Evolutionary conservation across 2,888 invertebrate genomes (phyloP), one percentile per base, ranked within the genome.

Genomic region (Pollenia angustigena): DNA sequence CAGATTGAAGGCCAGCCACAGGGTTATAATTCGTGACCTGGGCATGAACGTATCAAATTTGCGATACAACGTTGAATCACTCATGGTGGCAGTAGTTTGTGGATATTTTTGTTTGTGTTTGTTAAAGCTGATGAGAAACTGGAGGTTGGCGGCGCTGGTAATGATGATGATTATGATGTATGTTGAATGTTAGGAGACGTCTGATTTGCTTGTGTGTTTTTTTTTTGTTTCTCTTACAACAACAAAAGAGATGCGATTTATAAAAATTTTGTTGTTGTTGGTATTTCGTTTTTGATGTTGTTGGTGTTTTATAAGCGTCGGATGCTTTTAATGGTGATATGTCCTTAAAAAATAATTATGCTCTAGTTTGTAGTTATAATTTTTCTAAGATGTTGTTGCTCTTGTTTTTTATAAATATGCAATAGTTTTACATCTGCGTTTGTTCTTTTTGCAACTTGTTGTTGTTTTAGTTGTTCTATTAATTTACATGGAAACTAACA

Each of bases 1-100:
- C 90, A 93, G 89, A 88, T 93, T 93, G 81, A 93, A 92, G 89
- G 93, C 93, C 90, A 93, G 90, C 93, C 93, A 93, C 85, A 93
- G 91, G 87, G 93, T 93, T 78, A 93, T 90, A 88, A 93, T 90
- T 69, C 92, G 92, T 84, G 92, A 92, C 85, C 91, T 91, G 88
- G 93, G 92, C 89, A 91, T 89, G 90, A 92, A 88, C 89, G 91
- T 89, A 90, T 92, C 88, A 88, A 90, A 89, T 89, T 90, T 91
- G 88, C 90, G 92, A 88, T 92, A 91, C 90, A 90, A 89, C 89
- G 91, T 90, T 91, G 92, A 92, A 92, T 91, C 91, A 92, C 92
- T 93, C 92, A 92, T 92, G 90, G 90, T 91, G 90, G 89, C 89
- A 88, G 88, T 81, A 23, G 48, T 75, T 69, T 42, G 46, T 58